Conservation (phyloP, 2,113 vertebrate species). For the Istiophorus platypterus region DNA sequence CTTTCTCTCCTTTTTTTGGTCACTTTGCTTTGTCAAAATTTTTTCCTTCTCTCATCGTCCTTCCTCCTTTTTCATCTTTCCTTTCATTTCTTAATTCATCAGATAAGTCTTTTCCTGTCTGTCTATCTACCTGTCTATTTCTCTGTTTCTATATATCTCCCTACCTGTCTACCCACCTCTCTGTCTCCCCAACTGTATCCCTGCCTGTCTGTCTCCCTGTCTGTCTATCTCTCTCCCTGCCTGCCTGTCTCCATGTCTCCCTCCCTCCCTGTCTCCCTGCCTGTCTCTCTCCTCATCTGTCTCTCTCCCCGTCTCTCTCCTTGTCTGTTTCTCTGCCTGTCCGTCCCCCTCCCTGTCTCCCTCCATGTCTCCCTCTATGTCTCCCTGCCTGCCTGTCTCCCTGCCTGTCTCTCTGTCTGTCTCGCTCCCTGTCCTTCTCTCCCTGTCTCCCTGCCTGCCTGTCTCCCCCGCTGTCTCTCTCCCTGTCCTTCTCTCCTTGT, state of each 20-base stretch:
- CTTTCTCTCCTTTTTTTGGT: neutral
- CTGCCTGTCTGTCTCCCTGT: neutral
- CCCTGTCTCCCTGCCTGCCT: too few species aligned
- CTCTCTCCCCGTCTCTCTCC: neutral
- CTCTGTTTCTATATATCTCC: neutral
- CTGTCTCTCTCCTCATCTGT: neutral
- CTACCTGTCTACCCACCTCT: neutral
- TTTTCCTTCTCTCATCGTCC: neutral
- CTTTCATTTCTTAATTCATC: neutral
- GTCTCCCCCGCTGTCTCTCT: too few species aligned
- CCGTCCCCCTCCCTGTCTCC: too few species aligned
- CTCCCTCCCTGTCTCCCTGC: fast-evolving
- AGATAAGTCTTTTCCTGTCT: neutral
- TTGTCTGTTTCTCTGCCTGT: neutral
- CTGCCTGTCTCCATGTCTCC: neutral
- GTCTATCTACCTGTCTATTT: neutral
- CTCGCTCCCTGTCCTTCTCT: too few species aligned
- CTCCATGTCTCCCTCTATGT: too few species aligned
- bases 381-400: too few species aligned
- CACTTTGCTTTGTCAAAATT: neutral
- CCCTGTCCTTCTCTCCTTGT: too few species aligned
- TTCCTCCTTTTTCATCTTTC: neutral
- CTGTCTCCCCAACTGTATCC: fast-evolving
- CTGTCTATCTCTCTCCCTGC: neutral
- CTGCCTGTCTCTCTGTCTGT: too few species aligned